A percentile compares a stretch with the other conserved stretches of the same genome.
Evolutionary conservation across 2,113 vertebrate genomes (phyloP).

Genomic region (Pterocles gutturalis): DNA sequence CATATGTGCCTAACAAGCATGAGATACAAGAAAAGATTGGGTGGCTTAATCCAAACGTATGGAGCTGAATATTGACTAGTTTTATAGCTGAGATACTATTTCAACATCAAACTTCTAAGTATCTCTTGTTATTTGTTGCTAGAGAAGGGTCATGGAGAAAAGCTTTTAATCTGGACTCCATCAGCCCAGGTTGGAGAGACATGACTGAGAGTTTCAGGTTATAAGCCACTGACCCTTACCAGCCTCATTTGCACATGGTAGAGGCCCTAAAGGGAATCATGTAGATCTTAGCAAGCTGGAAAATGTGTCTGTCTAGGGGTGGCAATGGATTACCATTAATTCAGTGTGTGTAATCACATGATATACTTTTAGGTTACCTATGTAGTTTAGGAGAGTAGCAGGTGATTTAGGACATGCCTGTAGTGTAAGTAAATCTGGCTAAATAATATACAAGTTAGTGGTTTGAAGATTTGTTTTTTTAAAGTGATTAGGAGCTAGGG

Average conservation of each 20-base stretch:
- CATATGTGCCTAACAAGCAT: background rate
- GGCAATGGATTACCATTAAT: background rate
- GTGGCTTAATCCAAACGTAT: background rate
- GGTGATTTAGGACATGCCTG: background rate
- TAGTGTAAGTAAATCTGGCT: background rate
- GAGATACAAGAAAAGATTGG: background rate
- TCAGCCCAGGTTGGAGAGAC: background rate
- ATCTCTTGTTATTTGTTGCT: background rate
- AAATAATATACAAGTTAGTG: background rate
- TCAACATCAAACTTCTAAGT: background rate
- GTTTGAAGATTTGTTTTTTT: background rate
- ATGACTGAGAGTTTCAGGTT: background rate
- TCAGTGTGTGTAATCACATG: background rate
- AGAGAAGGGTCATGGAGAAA: background rate
- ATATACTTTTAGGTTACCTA: background rate
- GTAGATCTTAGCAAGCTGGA: background rate
- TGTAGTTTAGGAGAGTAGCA: background rate
- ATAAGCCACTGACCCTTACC: background rate
- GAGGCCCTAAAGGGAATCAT: background rate
- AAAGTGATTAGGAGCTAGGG: background rate
- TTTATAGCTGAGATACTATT: background rate
- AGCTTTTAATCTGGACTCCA: background rate
- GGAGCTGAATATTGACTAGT: background rate
- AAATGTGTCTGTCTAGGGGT: background rate
- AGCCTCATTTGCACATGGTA: background rate